These are phyloP conservation scores for Drosophila ironensis DNA, from an alignment of 1,140 invertebrate genomes.

Conservation along the genomic window DNA sequence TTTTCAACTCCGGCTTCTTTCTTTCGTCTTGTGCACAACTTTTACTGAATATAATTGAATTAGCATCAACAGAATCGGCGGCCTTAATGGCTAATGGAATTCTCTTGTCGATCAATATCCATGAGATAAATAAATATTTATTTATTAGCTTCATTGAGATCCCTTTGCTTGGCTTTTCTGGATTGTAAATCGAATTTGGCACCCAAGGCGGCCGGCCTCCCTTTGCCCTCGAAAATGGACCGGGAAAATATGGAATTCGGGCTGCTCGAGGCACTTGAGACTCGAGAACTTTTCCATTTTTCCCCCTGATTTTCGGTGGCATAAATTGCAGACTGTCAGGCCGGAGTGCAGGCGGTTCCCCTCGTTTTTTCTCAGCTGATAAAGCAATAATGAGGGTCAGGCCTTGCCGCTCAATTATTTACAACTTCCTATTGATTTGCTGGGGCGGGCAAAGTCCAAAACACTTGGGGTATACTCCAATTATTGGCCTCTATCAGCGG, in stretches of 20 bases:
- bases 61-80: conserved; percentile 45
- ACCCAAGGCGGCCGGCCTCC: conserved; percentile 10
- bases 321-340: conserved; percentile 44
- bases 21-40: conserved; percentile 40
- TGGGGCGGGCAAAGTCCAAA: conserved; percentile 25
- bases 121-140: conserved; percentile 16
- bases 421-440: conserved; percentile 69
- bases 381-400: conserved; percentile 71
- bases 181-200: conserved; percentile 25
- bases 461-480: conserved; percentile 19
- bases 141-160: conserved; percentile 39
- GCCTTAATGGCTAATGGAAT: conserved; percentile 16
- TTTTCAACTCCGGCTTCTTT: conserved; percentile 66
- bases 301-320: conserved; percentile 9
- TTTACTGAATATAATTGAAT: conserved; percentile 78
- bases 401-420: conserved; percentile 55
- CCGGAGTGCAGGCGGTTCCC: conserved; percentile 11
- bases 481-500: conserved; percentile 47
- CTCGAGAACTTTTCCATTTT: conserved; percentile 55
- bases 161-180: conserved; percentile 10
- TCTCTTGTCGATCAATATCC: conserved; percentile 17
- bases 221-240: conserved; percentile 53
- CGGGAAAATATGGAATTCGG: conserved; percentile 14
- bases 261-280: conserved; percentile 59
- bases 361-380: conserved; percentile 38